A percentile compares a stretch with the other conserved stretches of the same genome.
These are phyloP conservation scores for Podarcis lilfordi DNA, from an alignment of 2,797 vertebrate genomes.

Conservation along the genomic window DNA sequence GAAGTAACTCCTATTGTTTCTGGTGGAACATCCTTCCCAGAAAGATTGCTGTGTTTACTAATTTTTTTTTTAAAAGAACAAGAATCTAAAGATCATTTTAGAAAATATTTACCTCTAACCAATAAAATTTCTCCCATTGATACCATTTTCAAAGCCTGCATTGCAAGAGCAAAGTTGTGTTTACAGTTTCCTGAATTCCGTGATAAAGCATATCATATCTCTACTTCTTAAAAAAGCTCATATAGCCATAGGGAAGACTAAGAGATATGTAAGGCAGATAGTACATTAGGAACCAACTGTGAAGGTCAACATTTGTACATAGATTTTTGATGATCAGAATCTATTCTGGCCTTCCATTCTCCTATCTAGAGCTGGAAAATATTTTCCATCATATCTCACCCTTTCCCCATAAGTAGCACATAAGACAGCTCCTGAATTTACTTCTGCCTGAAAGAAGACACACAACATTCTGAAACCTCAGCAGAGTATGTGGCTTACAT, in stretches of 20 bases:
- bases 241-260: neutral
- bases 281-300: neutral
- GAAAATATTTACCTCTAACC: neutral
- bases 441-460: neutral
- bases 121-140: neutral
- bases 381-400: neutral
- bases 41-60: neutral
- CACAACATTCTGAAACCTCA: constrained; percentile 6
- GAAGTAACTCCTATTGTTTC: neutral
- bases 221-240: neutral
- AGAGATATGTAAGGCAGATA: neutral
- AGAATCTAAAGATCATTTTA: neutral
- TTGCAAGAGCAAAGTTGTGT: neutral
- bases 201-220: neutral
- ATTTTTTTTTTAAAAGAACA: rapidly evolving
- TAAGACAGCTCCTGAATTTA: neutral
- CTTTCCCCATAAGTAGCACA: neutral
- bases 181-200: neutral
- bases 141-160: neutral
- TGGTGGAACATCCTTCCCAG: neutral
- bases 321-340: neutral
- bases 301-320: constrained; percentile 15
- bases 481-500: neutral
- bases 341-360: neutral
- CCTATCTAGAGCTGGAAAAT: neutral